These are phyloP conservation scores for Corbicula japonica DNA, from an alignment of 2,888 invertebrate species.

Conservation along the genomic window DNA sequence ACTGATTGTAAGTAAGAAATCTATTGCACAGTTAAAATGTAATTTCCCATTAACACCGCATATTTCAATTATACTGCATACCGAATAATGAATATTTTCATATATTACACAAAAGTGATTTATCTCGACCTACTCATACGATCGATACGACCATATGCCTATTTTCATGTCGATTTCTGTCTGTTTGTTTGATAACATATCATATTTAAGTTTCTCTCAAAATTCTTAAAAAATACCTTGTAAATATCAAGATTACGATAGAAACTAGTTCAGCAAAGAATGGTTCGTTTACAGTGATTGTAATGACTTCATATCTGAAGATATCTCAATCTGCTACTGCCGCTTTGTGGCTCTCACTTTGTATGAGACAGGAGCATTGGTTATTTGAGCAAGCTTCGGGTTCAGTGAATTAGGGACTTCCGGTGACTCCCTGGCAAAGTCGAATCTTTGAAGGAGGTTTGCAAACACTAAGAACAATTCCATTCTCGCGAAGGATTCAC, in stretches of 20 bases:
- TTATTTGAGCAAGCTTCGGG: constrained; percentile 4
- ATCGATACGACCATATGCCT: too few species aligned
- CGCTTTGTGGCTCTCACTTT: constrained; percentile 25
- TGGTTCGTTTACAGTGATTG: neutral
- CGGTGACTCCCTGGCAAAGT: constrained; percentile 41
- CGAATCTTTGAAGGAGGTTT: constrained; percentile 52
- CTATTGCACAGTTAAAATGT: too few species aligned
- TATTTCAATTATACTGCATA: too few species aligned
- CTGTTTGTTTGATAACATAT: neutral
- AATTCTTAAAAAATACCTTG: neutral
- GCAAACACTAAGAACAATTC: constrained; percentile 54
- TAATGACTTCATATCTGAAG: neutral
- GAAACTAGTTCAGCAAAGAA: too few species aligned
- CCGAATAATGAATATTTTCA: too few species aligned
- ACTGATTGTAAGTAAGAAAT: too few species aligned
- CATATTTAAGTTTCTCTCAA: neutral
- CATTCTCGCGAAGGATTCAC: constrained; percentile 51
- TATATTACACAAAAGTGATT: too few species aligned
- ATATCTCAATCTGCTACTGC: neutral
- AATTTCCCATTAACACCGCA: too few species aligned
- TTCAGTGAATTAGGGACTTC: constrained; percentile 7
- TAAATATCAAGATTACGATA: neutral
- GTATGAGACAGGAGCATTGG: constrained; percentile 29
- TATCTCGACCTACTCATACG: too few species aligned
- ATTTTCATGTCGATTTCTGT: neutral